Evolutionary conservation across 2,797 vertebrate genomes (phyloP).

Genomic region (Erethizon dorsatum): DNA sequence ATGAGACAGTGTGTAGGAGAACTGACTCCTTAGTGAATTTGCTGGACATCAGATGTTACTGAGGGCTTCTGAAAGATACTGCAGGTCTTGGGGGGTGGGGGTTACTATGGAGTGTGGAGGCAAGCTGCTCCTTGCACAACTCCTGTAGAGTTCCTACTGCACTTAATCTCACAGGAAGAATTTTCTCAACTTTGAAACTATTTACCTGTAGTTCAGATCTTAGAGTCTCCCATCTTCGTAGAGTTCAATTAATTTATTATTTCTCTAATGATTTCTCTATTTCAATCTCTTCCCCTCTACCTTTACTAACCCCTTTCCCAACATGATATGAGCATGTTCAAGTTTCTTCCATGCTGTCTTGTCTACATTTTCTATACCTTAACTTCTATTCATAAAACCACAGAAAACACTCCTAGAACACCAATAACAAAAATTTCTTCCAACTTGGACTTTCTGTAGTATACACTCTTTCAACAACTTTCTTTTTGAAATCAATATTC

Average conservation of each 20-base stretch:
- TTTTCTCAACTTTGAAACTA: neutral
- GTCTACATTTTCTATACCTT: neutral
- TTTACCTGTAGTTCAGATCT: neutral
- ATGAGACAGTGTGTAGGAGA: neutral
- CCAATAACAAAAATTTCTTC: constrained; percentile 52
- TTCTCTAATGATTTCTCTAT: neutral
- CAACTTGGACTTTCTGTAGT: neutral
- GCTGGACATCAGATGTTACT: neutral
- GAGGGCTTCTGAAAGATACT: neutral
- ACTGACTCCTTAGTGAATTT: neutral
- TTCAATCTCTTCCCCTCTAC: constrained; percentile 6
- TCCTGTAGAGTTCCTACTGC: neutral
- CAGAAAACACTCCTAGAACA: constrained; percentile 3
- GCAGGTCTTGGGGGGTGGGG: neutral
- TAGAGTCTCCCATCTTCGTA: neutral
- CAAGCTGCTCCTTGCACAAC: neutral
- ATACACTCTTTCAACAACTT: neutral
- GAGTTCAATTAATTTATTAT: constrained; percentile 26
- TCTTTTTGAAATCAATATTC: constrained; percentile 35
- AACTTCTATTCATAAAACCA: neutral
- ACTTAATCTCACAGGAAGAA: neutral
- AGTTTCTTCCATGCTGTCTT: constrained; percentile 23
- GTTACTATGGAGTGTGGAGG: neutral
- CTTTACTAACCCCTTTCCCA: neutral
- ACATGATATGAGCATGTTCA: neutral